A percentile compares a stretch with the other conserved stretches of the same genome.
Conservation (phyloP, 2,797 vertebrate genomes). For the Acanthiza pusilla region DNA sequence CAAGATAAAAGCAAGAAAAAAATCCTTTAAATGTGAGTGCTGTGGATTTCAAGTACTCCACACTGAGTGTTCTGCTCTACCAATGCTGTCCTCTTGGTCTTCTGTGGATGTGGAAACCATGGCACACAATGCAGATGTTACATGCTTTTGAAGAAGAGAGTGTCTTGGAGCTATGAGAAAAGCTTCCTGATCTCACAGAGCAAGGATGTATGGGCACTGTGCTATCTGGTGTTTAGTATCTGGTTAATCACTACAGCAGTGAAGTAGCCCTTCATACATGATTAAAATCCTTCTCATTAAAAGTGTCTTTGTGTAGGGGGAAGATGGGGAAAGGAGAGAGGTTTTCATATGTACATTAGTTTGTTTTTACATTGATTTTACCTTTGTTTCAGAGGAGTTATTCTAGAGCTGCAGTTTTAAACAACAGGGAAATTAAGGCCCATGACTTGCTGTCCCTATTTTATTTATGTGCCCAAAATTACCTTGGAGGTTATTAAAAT, state of each 20-base stretch:
- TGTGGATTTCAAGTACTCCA: background rate
- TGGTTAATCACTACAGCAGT: background rate
- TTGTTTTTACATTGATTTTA: background rate
- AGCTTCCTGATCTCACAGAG: background rate
- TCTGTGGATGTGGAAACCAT: background rate
- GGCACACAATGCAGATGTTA: background rate
- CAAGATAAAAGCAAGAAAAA: background rate
- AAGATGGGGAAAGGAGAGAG: background rate
- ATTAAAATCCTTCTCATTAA: background rate
- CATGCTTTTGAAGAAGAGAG: background rate
- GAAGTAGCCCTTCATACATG: background rate
- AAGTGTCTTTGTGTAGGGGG: background rate
- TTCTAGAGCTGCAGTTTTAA: background rate
- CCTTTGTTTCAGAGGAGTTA: background rate
- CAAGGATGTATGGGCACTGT: background rate
- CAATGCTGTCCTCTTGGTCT: background rate
- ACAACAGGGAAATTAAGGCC: background rate
- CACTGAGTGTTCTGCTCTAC: background rate
- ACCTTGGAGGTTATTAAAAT: conserved; percentile 28
- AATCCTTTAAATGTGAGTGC: background rate
- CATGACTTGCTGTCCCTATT: background rate
- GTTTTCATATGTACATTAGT: background rate
- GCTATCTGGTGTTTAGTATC: background rate
- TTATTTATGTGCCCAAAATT: conserved; percentile 35
- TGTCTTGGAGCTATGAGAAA: background rate